Base-by-base conservation (phyloP, 2,113 vertebrate species). In the Lasiurus cinereus region DNA sequence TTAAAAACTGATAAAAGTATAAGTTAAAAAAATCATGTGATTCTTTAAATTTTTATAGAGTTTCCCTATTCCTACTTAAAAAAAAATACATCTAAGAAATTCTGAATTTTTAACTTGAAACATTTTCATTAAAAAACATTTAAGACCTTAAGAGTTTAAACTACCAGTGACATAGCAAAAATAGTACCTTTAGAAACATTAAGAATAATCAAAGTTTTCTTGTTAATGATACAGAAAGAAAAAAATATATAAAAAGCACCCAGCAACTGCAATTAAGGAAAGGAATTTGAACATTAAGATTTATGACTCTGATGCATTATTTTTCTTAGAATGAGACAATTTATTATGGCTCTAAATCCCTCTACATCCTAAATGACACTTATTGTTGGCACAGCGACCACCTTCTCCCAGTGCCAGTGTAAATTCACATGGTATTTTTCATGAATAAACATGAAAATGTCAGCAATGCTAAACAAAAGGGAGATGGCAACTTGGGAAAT, bases 361-460 rank as follows among this genome's bases (percentile, higher is more conserved):
- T 76, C 52, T 36, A 6, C 16, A 86, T 80, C 62, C 59, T 36
- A 83, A 96, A 89, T 80, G 78, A 95, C 94, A 94, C 84, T 94
- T 77, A 86, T 11, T 78, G 46, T 79, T 96, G 84, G 84, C 54
- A 86, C 19, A 18, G 12, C 0, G 6, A 33, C n/a, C 9, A 70
- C 79, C 72, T 80, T 97, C 27, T 84, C 56, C 48, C 59, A 77
- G 56, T 76, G 39, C 70, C 64, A 91, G 46, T 46, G 24, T 67
- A 90, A 96, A 94, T 76, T 72, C 72, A 46, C 46, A 39, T 56
- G 70, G 33, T 84, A 95, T 80, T 91, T 92, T 93, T 93, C 84
- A 94, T 87, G 83, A 96, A 91, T 90, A 96, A 97, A 93, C 64
- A 94, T 67, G 69, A 82, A 94, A 93, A 73, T 78, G 67, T 77